Base-by-base conservation (phyloP, 2,888 invertebrate genomes). In the Mimas tiliae region DNA sequence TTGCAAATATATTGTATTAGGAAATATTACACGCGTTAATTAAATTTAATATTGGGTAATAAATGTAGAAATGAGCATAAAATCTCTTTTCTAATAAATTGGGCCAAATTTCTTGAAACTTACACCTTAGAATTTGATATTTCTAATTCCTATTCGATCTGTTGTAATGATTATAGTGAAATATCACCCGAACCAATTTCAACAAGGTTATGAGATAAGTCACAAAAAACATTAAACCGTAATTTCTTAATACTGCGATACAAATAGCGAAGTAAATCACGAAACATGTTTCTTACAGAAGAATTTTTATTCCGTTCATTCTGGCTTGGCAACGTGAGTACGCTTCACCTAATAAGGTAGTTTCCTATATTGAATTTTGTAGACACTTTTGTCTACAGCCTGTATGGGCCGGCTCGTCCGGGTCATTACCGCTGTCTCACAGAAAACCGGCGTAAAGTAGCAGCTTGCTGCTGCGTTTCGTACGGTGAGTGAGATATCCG, bases 151-250 rank as follows among this genome's bases (percentile, higher is more conserved):
- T 7, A 50, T 50, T 33, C 33, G 33, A 14, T 38, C 11, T 38
- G 16, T 9, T 1, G 38, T 58, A n/a, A 50, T 51, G 9, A 34
- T 16, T 55, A 9, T 55, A 38, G 16, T 58, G 38, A 42, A 21
- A 58, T 42, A 58, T 58, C 19, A 42, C 42, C 38, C 12, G 19
- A 12, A 53, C 14, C 53, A 34, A 19, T 58, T 55, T 38, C 58
- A 0, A 1, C 52, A 58, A 58, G 12, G 42, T 8, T 8, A 21
- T 21, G 7, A 34, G 34, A 38, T 9, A 38, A 16, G 16, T 19
- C 19, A 12, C 12, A 11, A 58, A 58, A 19, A 42, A 16, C 38
- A 19, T 42, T 42, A 21, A 52, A 33, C 52, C 33, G 52, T 58
- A 19, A 19, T 58, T 58, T 58, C 58, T 12, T 12, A 38, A 58